Conservation (phyloP, 2,888 invertebrate species). For the Athrips mouffetella region DNA sequence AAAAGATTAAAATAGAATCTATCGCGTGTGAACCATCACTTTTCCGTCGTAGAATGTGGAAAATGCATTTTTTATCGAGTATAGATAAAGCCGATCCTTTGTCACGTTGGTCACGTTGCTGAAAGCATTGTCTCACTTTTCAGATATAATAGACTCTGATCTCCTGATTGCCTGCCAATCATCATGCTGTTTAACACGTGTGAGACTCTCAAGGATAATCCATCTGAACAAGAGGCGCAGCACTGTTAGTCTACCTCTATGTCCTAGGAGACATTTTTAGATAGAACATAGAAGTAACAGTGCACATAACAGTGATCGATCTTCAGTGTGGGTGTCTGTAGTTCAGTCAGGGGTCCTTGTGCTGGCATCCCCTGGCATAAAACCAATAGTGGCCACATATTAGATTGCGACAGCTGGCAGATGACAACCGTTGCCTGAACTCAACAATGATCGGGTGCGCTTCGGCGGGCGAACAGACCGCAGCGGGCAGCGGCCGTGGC, state of each 20-base stretch:
- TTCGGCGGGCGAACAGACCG: conserved; percentile 42
- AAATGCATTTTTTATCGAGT: conserved; percentile 41
- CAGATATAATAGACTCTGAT: conserved; percentile 49
- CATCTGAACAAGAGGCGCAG: too few relatives aligned
- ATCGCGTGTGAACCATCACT: conserved; percentile 69
- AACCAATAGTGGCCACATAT: not conserved
- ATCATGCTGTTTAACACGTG: conserved; percentile 47
- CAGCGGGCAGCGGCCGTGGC: conserved; percentile 59
- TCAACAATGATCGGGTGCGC: conserved; percentile 30
- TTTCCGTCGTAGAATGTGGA: conserved; percentile 64
- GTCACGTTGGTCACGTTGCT: conserved; percentile 66
- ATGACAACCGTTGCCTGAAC: too few relatives aligned
- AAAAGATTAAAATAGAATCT: conserved; percentile 71
- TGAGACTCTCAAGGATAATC: conserved; percentile 19
- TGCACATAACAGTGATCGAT: too few relatives aligned
- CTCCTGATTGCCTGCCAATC: conserved; percentile 60
- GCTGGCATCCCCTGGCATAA: too few relatives aligned
- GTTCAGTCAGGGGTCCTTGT: too few relatives aligned
- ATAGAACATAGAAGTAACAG: too few relatives aligned
- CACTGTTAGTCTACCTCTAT: too few relatives aligned
- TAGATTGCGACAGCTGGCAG: not conserved
- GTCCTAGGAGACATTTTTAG: not conserved
- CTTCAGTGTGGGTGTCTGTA: too few relatives aligned
- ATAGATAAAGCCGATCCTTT: conserved; percentile 48
- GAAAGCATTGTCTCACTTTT: conserved; percentile 52